phyloP scores from a whole-genome alignment of 2,797 vertebrate species.

The Anas acuta region DNA sequence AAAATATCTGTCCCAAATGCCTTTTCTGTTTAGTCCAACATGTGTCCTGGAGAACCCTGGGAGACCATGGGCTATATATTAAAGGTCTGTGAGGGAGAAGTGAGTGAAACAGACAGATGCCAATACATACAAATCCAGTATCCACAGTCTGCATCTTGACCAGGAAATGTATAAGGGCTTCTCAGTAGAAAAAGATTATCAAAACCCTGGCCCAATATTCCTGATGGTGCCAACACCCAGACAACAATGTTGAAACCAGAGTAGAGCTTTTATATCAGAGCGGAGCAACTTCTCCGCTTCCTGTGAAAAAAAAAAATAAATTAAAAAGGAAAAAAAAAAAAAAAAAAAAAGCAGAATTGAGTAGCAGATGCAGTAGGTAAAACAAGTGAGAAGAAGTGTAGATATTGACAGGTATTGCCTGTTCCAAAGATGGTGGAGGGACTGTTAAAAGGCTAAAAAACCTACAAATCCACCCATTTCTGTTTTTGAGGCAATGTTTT shows the following conservation, averaged over 20 bases:
- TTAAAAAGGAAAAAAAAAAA: neutral
- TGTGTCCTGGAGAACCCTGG: neutral
- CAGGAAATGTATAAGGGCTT: neutral
- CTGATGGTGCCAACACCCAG: neutral
- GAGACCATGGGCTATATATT: neutral
- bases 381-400: neutral
- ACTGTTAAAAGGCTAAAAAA: neutral
- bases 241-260: neutral
- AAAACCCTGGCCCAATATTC: neutral
- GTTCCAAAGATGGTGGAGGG: neutral
- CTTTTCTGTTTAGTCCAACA: neutral
- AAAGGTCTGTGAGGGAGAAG: neutral
- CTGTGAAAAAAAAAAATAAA: neutral
- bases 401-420: neutral
- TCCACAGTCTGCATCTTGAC: neutral
- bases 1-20: neutral
- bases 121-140: neutral
- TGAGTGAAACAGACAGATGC: neutral
- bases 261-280: neutral
- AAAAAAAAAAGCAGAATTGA: neutral
- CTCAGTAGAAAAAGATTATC: neutral
- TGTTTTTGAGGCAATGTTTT: neutral
- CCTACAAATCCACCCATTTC: neutral
- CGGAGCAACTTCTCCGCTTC: neutral
- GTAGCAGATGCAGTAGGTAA: neutral